Evolutionary conservation across 1,140 invertebrate genomes (phyloP).

Genomic region (Probaryconus sp.): DNA sequence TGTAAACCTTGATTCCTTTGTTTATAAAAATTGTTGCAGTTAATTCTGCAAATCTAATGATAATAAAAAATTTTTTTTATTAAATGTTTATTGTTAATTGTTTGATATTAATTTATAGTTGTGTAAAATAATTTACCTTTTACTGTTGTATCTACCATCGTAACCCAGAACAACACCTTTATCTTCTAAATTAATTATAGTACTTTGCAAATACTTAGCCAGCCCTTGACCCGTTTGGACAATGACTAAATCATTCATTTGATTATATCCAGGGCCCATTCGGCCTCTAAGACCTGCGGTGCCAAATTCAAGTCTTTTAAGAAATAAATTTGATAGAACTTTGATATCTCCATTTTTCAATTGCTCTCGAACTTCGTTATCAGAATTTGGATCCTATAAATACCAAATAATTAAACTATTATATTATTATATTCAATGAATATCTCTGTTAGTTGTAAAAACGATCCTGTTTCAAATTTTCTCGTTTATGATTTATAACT

Average conservation of each 20-base stretch:
- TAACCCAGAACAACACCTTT: conserved; percentile 94
- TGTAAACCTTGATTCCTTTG: conserved; percentile 87
- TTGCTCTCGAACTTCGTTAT: conserved; percentile 79
- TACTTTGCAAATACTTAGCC: conserved; percentile 85
- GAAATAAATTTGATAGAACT: conserved; percentile 80
- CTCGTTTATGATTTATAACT: too few relatives aligned
- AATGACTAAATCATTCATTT: conserved; percentile 98
- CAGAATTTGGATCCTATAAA: conserved; percentile 76
- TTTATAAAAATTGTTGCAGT: conserved; percentile 90
- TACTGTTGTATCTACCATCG: conserved; percentile 96
- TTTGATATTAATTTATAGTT: conserved; percentile 7
- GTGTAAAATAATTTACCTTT: conserved; percentile 80
- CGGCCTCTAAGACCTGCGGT: conserved; percentile 93
- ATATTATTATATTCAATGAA: conserved; percentile 15
- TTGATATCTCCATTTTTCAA: conserved; percentile 77
- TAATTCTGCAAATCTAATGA: conserved; percentile 91
- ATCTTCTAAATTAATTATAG: conserved; percentile 77
- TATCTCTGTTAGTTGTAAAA: too few relatives aligned
- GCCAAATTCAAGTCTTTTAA: conserved; percentile 88
- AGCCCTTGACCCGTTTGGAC: conserved; percentile 97
- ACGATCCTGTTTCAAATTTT: too few relatives aligned
- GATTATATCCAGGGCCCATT: conserved; percentile 95
- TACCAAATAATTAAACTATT: conserved; percentile 13
- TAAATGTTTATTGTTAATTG: conserved; percentile 5
- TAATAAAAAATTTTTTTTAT: conserved; percentile 9